Base-by-base conservation (phyloP, 2,888 invertebrate species). In the Nephrotoma appendiculata region DNA sequence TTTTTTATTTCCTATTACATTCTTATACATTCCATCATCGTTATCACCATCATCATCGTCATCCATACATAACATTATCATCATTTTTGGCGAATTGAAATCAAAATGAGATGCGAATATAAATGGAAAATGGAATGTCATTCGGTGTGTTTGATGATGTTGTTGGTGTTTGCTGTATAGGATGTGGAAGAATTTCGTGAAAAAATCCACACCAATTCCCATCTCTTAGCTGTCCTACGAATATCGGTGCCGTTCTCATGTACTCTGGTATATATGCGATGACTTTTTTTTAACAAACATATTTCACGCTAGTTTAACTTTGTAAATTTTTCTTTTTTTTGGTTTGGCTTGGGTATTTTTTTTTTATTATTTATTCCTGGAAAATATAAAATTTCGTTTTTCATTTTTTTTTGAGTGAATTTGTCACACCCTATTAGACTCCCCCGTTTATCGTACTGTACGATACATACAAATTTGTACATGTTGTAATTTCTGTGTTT, bases 381-480 rank as follows among this genome's bases (percentile, higher is more conserved):
- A 71, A 71, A 71, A 71, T 71, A 71, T 71, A 71, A 71, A 71
- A 31, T 71, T 71, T 71, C 9, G 48, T 71, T 31, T 19, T 19
- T 71, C 12, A 9, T 71, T 31, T 42, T 15, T 19, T 84, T 84
- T 84, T 43, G 43, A 42, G 42, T 84, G 43, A 84, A 84, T 84
- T 84, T 84, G 41, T 84, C 43, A 84, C 84, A 84, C 84, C 84
- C 84, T 84, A 43, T 84, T 84, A 84, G 84, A 42, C 84, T 84
- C 84, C 43, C 84, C 84, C 43, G 15, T 84, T 84, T 84, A 83
- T 83, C 6, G 5, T 83, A 41, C 19, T 83, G 11, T 83, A 42
- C 9, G 11, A 48, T 41, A 83, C 41, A 41, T 83, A 83, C 31
- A 31, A 31, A 31, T 31, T 31, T 31, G 31, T 31, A 31, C 48